phyloP scores from a whole-genome alignment of 2,113 vertebrate species.

The Euleptes europaea region DNA sequence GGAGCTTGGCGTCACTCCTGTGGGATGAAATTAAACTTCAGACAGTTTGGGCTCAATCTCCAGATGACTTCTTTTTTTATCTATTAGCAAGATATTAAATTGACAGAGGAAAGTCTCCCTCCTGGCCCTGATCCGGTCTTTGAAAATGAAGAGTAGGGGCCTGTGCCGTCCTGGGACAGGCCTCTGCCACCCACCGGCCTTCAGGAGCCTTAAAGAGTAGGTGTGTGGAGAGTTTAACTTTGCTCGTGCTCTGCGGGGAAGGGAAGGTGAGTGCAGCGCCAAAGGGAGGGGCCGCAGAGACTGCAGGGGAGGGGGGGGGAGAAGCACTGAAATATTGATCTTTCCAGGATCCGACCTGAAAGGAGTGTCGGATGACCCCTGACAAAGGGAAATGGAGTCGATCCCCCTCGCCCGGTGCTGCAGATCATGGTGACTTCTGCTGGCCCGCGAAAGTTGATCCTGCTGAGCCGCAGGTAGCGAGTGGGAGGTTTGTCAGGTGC shows the following conservation, averaged over 20 bases:
- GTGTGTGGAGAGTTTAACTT: not conserved
- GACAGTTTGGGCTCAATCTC: not conserved
- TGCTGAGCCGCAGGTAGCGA: constrained; percentile 30
- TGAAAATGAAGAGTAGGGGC: not conserved
- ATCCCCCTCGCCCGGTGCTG: constrained; percentile 22
- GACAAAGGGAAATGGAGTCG: constrained; percentile 15
- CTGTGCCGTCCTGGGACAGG: not conserved
- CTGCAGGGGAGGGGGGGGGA: fast-evolving
- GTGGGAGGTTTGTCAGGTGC: constrained; percentile 51
- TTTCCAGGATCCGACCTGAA: not conserved
- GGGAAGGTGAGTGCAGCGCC: too few relatives aligned
- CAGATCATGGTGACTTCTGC: constrained; percentile 27
- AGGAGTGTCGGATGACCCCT: constrained; percentile 3
- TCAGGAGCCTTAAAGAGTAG: not conserved
- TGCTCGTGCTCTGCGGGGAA: not conserved
- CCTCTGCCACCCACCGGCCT: not conserved
- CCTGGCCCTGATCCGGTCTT: fast-evolving
- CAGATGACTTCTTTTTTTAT: not conserved
- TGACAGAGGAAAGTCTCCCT: not conserved
- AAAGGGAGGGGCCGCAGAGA: not conserved
- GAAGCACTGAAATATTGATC: fast-evolving
- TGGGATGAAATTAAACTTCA: not conserved
- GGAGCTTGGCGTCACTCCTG: constrained; percentile 4
- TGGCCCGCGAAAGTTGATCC: constrained; percentile 16
- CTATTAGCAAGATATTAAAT: fast-evolving